Evolutionary conservation across 2,888 invertebrate genomes (phyloP).

Genomic region (Mimumesa dahlbomi): DNA sequence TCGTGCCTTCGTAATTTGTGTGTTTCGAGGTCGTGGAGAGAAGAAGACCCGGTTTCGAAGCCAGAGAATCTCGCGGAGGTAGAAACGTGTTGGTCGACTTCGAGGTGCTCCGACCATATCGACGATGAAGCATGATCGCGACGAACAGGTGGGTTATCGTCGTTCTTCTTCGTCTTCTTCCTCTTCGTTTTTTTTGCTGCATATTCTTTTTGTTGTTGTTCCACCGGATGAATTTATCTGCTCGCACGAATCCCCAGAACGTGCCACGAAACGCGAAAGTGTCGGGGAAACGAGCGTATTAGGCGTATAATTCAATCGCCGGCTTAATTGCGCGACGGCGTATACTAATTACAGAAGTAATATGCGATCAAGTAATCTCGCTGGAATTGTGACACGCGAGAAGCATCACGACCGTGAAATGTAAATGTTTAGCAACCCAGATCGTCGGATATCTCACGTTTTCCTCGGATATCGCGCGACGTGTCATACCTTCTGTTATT

Average conservation of each 20-base stretch:
- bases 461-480: not conserved
- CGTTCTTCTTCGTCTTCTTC: not conserved
- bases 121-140: constrained; percentile 23
- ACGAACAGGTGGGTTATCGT: constrained; percentile 10
- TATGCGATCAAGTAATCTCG: too few species aligned
- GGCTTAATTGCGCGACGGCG: constrained; percentile 6
- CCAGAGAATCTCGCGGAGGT: constrained; percentile 61
- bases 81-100: constrained; percentile 59
- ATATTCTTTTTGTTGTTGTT: too few species aligned
- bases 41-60: constrained; percentile 67
- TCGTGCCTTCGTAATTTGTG: constrained; percentile 70
- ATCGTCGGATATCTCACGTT: constrained; percentile 7
- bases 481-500: too few species aligned
- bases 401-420: constrained; percentile 7
- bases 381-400: not conserved
- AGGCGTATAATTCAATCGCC: constrained; percentile 14
- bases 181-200: constrained; percentile 4
- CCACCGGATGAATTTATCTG: constrained; percentile 5
- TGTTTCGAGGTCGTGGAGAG: constrained; percentile 74
- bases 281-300: not conserved
- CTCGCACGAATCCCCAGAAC: not conserved
- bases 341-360: constrained; percentile 19
- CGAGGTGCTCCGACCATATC: constrained; percentile 54
- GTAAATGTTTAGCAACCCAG: constrained; percentile 14
- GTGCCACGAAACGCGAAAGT: constrained; percentile 22